These are phyloP conservation scores for Creontiades dilutus DNA, from an alignment of 2,888 invertebrate species.

Conservation along the genomic window DNA sequence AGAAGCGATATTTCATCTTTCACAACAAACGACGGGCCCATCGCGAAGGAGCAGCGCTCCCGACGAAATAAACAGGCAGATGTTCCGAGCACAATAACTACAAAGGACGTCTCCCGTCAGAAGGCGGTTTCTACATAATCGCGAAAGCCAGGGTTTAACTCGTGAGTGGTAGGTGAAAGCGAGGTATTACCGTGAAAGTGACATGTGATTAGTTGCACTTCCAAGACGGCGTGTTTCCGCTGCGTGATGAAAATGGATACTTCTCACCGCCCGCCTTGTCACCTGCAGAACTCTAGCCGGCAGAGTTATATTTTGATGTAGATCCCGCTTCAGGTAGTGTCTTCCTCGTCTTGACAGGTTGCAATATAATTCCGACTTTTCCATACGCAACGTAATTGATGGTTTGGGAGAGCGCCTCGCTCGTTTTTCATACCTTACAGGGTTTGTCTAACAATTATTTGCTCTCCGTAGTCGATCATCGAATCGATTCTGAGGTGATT, in stretches of 20 bases:
- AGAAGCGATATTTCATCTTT: too few species aligned
- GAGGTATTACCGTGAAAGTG: conserved; percentile 32
- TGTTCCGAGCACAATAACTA: neutral
- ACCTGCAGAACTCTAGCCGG: neutral
- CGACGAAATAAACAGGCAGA: neutral
- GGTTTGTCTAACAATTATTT: too few species aligned
- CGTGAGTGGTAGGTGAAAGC: conserved; percentile 2
- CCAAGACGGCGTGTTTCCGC: conserved; percentile 10
- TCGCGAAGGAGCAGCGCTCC: neutral
- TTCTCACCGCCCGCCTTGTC: conserved; percentile 27
- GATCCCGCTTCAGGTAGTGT: neutral
- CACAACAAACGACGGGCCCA: too few species aligned
- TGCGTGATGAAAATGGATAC: conserved; percentile 35
- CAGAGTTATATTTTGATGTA: conserved; percentile 15
- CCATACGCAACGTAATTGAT: neutral
- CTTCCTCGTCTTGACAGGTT: neutral
- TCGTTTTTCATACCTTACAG: too few species aligned
- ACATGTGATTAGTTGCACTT: conserved; percentile 32
- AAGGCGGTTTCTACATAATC: neutral
- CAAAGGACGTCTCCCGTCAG: neutral
- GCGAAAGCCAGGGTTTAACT: neutral
- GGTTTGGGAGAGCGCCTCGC: too few species aligned
- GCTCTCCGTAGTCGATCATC: too few species aligned
- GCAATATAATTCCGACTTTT: neutral
- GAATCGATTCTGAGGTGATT: too few species aligned